Conservation (phyloP, 2,113 vertebrate species). For the Raphicerus campestris region DNA sequence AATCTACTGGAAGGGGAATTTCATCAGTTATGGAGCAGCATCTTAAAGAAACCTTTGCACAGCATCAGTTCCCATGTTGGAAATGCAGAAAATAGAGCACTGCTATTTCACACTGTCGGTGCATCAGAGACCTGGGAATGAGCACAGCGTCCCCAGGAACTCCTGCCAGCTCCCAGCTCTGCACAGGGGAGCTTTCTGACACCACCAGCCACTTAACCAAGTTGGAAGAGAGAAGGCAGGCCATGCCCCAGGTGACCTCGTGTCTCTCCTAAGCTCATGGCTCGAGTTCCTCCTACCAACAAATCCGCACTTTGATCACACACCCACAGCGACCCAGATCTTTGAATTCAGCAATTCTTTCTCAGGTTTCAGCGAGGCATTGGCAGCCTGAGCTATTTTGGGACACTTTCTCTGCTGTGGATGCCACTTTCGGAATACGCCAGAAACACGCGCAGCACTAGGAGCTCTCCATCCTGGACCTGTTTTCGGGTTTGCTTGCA, state of each 20-base stretch:
- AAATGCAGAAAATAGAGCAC: conserved; percentile 41
- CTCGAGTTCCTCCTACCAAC: conserved; percentile 80
- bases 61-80: conserved; percentile 41
- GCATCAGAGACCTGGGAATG: conserved; percentile 24
- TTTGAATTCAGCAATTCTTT: conserved; percentile 84
- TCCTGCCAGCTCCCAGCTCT: conserved; percentile 1
- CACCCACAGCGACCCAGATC: conserved; percentile 83
- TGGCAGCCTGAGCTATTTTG: conserved; percentile 85
- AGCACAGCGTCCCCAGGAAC: not conserved
- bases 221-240: conserved; percentile 73
- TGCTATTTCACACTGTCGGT: conserved; percentile 32
- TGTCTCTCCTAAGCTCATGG: conserved; percentile 76
- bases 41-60: conserved; percentile 62
- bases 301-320: conserved; percentile 81
- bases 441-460: conserved; percentile 82
- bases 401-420: conserved; percentile 83
- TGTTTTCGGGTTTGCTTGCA: conserved; percentile 74
- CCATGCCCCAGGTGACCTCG: conserved; percentile 70
- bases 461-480: conserved; percentile 79
- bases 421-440: conserved; percentile 83
- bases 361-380: conserved; percentile 83
- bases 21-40: conserved; percentile 46
- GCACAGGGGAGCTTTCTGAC: conserved; percentile 27
- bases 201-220: conserved; percentile 70
- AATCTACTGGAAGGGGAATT: conserved; percentile 68